These are phyloP conservation scores for Apostichopus californicus DNA, from an alignment of 35 echinoderm and acorn worm genomes.

Conservation along the genomic window DNA sequence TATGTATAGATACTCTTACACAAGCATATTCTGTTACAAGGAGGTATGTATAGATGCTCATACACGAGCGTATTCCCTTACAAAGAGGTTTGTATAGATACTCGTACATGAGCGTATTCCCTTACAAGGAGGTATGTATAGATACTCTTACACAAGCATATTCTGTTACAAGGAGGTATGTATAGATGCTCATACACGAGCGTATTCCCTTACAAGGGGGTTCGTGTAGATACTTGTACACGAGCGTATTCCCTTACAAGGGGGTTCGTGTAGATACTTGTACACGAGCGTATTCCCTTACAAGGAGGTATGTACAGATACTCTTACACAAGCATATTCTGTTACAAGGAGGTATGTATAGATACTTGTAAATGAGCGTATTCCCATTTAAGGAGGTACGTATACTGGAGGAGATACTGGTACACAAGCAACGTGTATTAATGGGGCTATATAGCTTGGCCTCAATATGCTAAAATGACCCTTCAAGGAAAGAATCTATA, in stretches of 20 bases:
- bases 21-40: slow-evolving; percentile 38
- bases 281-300: slow-evolving; percentile 13
- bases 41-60: too few relatives aligned
- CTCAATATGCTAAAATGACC: too few relatives aligned
- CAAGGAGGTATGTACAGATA: slow-evolving; percentile 60
- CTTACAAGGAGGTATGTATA: too few relatives aligned
- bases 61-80: neutral
- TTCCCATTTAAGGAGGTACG: slow-evolving; percentile 58
- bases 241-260: slow-evolving; percentile 35
- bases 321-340: neutral
- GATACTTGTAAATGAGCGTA: neutral
- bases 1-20: too few relatives aligned
- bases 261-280: slow-evolving; percentile 46
- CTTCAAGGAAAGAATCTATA: too few relatives aligned
- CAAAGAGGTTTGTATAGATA: slow-evolving; percentile 57
- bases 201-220: slow-evolving; percentile 57
- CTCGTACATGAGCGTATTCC: too few relatives aligned
- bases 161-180: slow-evolving; percentile 68
- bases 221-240: neutral
- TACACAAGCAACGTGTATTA: neutral
- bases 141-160: neutral
- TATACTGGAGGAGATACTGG: too few relatives aligned
- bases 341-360: slow-evolving; percentile 65
- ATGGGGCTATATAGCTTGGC: too few relatives aligned
- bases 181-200: neutral